Evolutionary conservation across 2,888 invertebrate genomes (phyloP).

Genomic region (Synanthedon tipuliformis): DNA sequence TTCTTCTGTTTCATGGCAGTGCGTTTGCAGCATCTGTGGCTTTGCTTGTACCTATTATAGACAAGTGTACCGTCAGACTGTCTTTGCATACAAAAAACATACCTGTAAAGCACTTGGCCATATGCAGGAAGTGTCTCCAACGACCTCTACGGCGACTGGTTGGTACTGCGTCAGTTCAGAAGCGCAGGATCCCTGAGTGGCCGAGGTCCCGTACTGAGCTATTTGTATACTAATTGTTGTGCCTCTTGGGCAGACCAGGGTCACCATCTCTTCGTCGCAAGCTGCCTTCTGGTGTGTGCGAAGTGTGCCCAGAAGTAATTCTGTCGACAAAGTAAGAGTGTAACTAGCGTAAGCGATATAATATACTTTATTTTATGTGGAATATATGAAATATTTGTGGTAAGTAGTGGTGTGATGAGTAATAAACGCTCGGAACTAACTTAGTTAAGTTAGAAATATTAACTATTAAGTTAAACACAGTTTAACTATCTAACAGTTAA

Average conservation of each 20-base stretch:
- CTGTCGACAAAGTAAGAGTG: slow-evolving; percentile 60
- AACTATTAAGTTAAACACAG: no score
- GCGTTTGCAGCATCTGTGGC: no score
- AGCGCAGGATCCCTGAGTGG: slow-evolving; percentile 57
- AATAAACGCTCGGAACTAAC: no score
- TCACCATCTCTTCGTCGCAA: slow-evolving; percentile 91
- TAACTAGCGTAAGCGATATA: no score
- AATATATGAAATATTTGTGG: no score
- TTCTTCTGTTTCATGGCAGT: no score
- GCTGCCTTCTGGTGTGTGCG: slow-evolving; percentile 91
- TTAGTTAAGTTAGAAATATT: no score
- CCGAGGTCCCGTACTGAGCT: slow-evolving; percentile 87
- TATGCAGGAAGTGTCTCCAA: slow-evolving; percentile 77
- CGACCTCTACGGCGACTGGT: slow-evolving; percentile 61
- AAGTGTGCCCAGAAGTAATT: slow-evolving; percentile 89
- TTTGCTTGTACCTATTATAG: no score
- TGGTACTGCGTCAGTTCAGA: slow-evolving; percentile 63
- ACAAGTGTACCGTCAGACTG: neutral
- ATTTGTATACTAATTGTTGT: slow-evolving; percentile 92
- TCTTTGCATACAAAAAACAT: slow-evolving; percentile 14
- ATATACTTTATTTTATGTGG: no score
- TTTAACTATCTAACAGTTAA: no score
- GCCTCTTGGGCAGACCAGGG: slow-evolving; percentile 88
- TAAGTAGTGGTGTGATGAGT: no score
- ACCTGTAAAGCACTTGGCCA: slow-evolving; percentile 86